Conservation (phyloP, 2,113 vertebrate genomes). For the Lutjanus erythropterus region DNA sequence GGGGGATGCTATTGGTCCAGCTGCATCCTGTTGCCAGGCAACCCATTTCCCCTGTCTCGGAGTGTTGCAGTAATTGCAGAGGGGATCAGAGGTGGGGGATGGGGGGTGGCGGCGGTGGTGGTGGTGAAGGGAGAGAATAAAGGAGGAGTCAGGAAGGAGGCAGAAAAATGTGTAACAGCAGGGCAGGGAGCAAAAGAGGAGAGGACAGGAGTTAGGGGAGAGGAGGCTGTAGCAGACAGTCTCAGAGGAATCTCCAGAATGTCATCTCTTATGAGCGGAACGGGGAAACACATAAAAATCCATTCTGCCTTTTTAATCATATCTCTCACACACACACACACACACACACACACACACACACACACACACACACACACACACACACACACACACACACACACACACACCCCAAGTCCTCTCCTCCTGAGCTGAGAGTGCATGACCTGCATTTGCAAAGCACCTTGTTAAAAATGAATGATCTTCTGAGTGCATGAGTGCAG, state of each 20-base stretch:
- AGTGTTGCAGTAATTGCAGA: conserved; percentile 84
- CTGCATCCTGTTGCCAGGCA: conserved; percentile 87
- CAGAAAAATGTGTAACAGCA: conserved; percentile 39
- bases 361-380: conserved; percentile 36
- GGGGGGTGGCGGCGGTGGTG: conserved; percentile 15
- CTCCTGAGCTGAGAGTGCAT: conserved; percentile 49
- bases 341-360: conserved; percentile 36
- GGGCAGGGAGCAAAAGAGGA: conserved; percentile 41
- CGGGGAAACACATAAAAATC: conserved; percentile 32
- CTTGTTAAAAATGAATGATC: conserved; percentile 80
- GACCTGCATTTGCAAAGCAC: conserved; percentile 70
- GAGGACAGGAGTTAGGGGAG: conserved; percentile 33
- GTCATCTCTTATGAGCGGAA: conserved; percentile 43
- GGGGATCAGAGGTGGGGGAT: conserved; percentile 66
- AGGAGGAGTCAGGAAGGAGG: conserved; percentile 57
- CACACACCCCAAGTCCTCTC: conserved; percentile 16
- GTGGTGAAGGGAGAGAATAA: conserved; percentile 31
- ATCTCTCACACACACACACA: conserved; percentile 36
- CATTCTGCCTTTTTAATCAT: conserved; percentile 49
- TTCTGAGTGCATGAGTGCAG: conserved; percentile 63
- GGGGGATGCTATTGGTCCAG: conserved; percentile 85
- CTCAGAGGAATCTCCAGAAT: conserved; percentile 53
- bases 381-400: conserved; percentile 34
- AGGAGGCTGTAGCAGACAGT: conserved; percentile 35
- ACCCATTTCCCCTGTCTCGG: conserved; percentile 84